These are phyloP conservation scores for Sinella curviseta DNA, from an alignment of 1,140 invertebrate species.

Conservation along the genomic window DNA sequence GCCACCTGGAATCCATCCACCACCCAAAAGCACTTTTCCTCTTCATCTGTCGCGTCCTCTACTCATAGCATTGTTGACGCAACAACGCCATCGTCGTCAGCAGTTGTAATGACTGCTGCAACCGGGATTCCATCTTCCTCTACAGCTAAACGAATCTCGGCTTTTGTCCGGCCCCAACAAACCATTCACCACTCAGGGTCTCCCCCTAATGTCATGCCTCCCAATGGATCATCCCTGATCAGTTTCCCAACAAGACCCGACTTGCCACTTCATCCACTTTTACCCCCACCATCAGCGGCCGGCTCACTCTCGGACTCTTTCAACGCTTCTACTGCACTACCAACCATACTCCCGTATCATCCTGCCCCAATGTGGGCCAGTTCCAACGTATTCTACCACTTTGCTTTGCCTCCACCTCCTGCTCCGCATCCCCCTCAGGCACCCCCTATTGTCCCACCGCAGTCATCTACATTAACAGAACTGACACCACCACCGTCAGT, in stretches of 20 bases:
- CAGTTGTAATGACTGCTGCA: too few relatives aligned
- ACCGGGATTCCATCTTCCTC: constrained; percentile 1
- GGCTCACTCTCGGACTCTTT: constrained; percentile 21
- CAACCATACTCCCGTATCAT: constrained; percentile 46
- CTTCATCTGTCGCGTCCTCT: not conserved
- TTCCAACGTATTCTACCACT: constrained; percentile 49
- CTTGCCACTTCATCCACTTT: not conserved
- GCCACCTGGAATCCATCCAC: constrained; percentile 44
- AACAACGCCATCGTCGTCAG: not conserved
- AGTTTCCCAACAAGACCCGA: not conserved
- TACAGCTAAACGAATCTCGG: constrained; percentile 37
- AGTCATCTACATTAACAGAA: constrained; percentile 20
- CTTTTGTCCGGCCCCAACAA: constrained; percentile 48
- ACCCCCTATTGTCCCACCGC: not conserved
- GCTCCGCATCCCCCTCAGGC: not conserved
- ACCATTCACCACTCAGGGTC: constrained; percentile 25
- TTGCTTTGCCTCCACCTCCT: constrained; percentile 42
- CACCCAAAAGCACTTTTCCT: not conserved
- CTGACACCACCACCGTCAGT: not conserved
- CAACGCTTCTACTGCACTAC: constrained; percentile 21
- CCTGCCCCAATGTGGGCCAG: constrained; percentile 47
- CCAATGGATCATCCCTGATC: not conserved
- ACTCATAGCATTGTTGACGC: not conserved
- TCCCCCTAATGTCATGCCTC: not conserved
- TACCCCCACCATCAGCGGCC: constrained; percentile 5